Conservation (phyloP, 2,888 invertebrate species). For the Eupeodes latifasciatus region DNA sequence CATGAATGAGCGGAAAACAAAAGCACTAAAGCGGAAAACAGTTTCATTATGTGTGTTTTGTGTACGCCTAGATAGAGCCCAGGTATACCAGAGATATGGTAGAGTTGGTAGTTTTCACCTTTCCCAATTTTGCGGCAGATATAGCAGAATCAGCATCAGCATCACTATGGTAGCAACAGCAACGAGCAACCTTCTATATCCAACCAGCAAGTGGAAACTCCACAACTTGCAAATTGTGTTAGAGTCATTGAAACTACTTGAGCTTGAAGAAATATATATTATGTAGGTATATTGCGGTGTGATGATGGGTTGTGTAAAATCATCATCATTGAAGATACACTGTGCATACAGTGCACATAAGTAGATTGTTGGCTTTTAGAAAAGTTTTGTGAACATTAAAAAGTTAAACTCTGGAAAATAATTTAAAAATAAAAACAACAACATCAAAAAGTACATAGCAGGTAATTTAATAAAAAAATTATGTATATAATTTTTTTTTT, state of each 20-base stretch:
- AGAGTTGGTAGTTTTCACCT: constrained; percentile 65
- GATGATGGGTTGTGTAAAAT: constrained; percentile 25
- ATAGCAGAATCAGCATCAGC: not conserved
- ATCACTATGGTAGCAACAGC: constrained; percentile 1
- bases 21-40: constrained; percentile 64
- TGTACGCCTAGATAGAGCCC: not conserved
- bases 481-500: not conserved
- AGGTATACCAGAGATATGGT: not conserved
- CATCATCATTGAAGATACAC: not conserved
- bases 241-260: constrained; percentile 67
- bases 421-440: not conserved
- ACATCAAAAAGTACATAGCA: not conserved
- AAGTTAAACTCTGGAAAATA: constrained; percentile 69
- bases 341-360: no score
- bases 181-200: not conserved
- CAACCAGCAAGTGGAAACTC: constrained; percentile 42
- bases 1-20: constrained; percentile 62
- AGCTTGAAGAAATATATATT: constrained; percentile 37
- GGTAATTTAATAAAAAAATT: constrained; percentile 28
- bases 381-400: constrained; percentile 50
- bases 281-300: not conserved
- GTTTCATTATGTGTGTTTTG: constrained; percentile 54
- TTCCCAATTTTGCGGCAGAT: constrained; percentile 26
- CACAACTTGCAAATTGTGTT: constrained; percentile 37
- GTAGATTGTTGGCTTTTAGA: not conserved